Conservation (phyloP, 2,113 vertebrate genomes). For the Platysteira castanea region DNA sequence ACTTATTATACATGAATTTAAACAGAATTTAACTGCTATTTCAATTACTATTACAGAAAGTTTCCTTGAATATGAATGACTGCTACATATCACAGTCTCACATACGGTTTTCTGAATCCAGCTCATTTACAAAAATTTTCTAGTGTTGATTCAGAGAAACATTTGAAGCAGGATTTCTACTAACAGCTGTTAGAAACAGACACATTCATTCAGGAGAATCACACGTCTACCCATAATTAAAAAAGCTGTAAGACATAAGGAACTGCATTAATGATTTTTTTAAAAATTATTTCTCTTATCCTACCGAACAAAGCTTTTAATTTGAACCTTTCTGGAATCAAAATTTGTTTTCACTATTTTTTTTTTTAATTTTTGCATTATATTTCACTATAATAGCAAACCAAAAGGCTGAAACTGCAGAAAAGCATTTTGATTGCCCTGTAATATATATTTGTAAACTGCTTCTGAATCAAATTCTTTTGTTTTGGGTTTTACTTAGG, state of each 20-base stretch:
- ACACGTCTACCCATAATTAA: accelerated
- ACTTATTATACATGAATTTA: not conserved
- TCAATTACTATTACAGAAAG: not conserved
- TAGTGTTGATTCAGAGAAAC: not conserved
- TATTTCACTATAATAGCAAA: not conserved
- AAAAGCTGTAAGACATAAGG: not conserved
- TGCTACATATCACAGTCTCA: not conserved
- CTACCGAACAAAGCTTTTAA: not conserved
- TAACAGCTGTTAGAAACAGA: not conserved
- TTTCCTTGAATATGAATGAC: not conserved
- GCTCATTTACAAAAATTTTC: not conserved
- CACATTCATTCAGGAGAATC: accelerated
- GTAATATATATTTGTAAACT: not conserved
- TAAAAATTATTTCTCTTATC: too few relatives aligned
- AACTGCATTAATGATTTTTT: not conserved
- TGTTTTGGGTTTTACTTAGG: not conserved
- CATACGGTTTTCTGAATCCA: not conserved
- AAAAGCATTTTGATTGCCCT: not conserved
- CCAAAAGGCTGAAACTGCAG: not conserved
- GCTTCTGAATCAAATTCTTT: not conserved
- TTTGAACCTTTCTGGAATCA: not conserved
- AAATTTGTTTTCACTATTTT: not conserved
- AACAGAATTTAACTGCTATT: not conserved
- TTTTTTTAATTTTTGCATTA: not conserved
- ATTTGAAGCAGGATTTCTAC: not conserved